Evolutionary conservation across 1,140 invertebrate genomes (phyloP), one percentile per base, ranked within the genome.

Genomic region (Drosophila parvula): DNA sequence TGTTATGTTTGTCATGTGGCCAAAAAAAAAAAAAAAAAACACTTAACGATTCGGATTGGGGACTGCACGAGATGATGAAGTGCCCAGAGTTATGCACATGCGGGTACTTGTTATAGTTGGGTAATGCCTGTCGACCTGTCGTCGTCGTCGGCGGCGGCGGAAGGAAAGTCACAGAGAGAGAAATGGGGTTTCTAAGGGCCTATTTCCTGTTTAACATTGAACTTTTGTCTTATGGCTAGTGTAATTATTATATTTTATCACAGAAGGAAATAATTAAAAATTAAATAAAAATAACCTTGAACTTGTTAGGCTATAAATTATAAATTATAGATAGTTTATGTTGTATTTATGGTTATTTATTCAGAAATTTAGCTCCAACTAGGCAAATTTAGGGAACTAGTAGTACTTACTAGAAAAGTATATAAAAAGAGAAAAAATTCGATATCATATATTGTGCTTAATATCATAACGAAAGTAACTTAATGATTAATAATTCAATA

Each of bases 81-180:
- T 84, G 79, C 61, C 76, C 57, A 67, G 50, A 61, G 74, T 79
- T 86, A 82, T 86, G 81, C 68, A 80, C 43, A 69, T 81, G 64
- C 71, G 59, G 61, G 48, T 85, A 70, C 67, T 69, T 70, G 63
- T 70, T 70, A 56, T 40, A 70, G 63, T 70, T 69, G 41, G 67
- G 63, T 71, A 73, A 71, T 73, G 69, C 16, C 69, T 71, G 69
- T 71, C 55, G 38, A 41, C 65, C 47, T 30, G 51, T 55, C 51
- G 47, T 11, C 47, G 47, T 22, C 43, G 43, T 6, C 38, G 38
- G 14, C 51, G 38, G 14, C 51, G 12, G 32, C 27, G 22, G 38
- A 44, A 44, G 65, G 38, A 67, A 28, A 67, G 61, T n/a, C 65
- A 69, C 65, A 44, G n/a, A 28, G 61, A 28, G n/a, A 69, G 40